phyloP scores from a whole-genome alignment of 2,113 vertebrate genomes.

The Myrmecobius fasciatus region DNA sequence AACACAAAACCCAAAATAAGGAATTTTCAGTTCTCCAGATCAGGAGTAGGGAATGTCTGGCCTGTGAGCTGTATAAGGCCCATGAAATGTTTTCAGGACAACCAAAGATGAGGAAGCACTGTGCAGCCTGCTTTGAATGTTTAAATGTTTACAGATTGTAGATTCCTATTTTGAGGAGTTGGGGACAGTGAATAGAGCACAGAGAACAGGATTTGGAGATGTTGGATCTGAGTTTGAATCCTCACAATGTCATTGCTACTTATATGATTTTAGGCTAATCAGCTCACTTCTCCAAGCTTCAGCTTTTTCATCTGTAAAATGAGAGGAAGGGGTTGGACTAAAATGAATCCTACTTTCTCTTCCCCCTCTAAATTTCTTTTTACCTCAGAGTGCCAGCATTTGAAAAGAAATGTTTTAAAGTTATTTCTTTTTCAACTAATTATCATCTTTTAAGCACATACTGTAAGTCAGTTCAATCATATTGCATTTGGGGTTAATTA shows the following conservation, averaged over 20 bases:
- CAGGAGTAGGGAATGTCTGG: neutral
- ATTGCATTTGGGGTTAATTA: neutral
- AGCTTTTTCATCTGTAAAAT: neutral
- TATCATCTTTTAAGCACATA: neutral
- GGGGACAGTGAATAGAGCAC: neutral
- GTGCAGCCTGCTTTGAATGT: neutral
- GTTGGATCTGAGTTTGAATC: neutral
- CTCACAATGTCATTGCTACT: neutral
- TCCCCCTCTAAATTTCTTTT: neutral
- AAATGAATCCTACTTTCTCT: neutral
- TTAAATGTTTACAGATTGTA: neutral
- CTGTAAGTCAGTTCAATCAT: neutral
- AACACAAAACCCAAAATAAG: neutral
- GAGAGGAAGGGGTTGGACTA: neutral
- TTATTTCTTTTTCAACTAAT: neutral
- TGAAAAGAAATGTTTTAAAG: neutral
- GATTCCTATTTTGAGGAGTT: neutral
- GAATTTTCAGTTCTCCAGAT: neutral
- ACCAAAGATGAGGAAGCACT: neutral
- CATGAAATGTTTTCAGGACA: neutral
- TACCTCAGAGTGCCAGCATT: neutral
- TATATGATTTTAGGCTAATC: neutral
- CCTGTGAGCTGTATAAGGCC: neutral
- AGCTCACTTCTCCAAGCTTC: neutral
- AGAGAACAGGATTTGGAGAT: neutral